Conservation (phyloP, 2,888 invertebrate genomes). For the Agonopterix heracliana region DNA sequence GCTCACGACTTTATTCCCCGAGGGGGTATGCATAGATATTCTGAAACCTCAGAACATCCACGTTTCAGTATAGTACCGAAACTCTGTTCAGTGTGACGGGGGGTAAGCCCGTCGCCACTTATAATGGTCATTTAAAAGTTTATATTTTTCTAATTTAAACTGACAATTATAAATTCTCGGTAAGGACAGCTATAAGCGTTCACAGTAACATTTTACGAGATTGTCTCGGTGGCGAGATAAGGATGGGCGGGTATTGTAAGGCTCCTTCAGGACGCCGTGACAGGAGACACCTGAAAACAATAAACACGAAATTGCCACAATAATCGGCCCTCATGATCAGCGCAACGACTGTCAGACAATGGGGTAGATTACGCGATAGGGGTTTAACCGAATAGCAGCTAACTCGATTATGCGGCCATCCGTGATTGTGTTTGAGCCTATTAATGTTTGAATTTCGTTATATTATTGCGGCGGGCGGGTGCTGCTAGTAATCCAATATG, state of each 20-base stretch:
- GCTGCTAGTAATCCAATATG: conserved; percentile 63
- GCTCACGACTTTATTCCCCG: too few species aligned
- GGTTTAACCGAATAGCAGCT: conserved; percentile 72
- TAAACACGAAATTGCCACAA: conserved; percentile 71
- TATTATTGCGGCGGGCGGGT: conserved; percentile 63
- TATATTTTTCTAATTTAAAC: too few species aligned
- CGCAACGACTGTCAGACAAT: conserved; percentile 66
- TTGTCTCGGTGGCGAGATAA: conserved; percentile 37
- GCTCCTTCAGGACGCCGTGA: conserved; percentile 23
- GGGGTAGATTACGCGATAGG: conserved; percentile 71
- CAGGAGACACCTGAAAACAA: conserved; percentile 69
- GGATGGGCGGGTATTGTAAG: conserved; percentile 37
- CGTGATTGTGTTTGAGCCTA: conserved; percentile 73
- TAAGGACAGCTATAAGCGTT: conserved; percentile 18
- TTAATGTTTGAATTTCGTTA: conserved; percentile 76
- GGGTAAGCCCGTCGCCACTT: too few species aligned
- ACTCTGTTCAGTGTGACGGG: too few species aligned
- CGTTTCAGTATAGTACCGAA: too few species aligned
- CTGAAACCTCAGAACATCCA: too few species aligned
- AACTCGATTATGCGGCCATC: conserved; percentile 74
- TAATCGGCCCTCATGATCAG: conserved; percentile 72
- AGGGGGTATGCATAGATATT: too few species aligned
- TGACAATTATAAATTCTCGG: too few species aligned
- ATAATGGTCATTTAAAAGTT: too few species aligned
- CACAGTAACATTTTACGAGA: conserved; percentile 43